These are phyloP conservation scores for Exephanes ischioxanthus DNA, from an alignment of 2,888 invertebrate species.

Conservation along the genomic window DNA sequence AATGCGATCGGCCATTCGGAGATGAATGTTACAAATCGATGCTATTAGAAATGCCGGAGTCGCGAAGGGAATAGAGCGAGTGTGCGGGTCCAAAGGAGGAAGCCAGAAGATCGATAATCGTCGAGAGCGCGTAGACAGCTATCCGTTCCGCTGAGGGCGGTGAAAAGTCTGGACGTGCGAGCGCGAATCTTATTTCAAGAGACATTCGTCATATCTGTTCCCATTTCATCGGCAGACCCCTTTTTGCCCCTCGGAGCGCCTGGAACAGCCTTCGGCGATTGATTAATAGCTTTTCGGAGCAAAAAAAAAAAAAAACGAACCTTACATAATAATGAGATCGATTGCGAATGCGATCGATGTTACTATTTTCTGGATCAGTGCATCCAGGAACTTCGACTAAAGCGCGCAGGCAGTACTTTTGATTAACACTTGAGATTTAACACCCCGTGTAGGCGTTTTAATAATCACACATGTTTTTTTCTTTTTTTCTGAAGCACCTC, in stretches of 20 bases:
- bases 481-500: background rate
- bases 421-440: background rate
- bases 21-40: conserved; percentile 79
- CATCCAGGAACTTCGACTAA: background rate
- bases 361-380: conserved; percentile 8
- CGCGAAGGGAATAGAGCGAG: conserved; percentile 60
- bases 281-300: conserved; percentile 49
- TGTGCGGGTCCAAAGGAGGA: background rate
- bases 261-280: conserved; percentile 53
- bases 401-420: background rate
- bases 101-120: conserved; percentile 62
- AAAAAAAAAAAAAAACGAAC: background rate
- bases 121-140: conserved; percentile 70
- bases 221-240: conserved; percentile 35
- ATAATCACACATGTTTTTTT: background rate
- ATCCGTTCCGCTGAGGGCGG: conserved; percentile 54
- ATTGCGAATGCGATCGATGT: conserved; percentile 8
- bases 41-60: conserved; percentile 69
- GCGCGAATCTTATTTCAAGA: conserved; percentile 69
- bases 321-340: conserved; percentile 14
- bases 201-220: conserved; percentile 73
- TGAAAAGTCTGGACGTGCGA: conserved; percentile 52
- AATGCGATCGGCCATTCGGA: conserved; percentile 64
- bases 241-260: conserved; percentile 13
- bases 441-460: background rate